A percentile compares a stretch with the other conserved stretches of the same genome.
Conservation (phyloP, 2,888 invertebrate species). For the Ormyrus thymus region DNA sequence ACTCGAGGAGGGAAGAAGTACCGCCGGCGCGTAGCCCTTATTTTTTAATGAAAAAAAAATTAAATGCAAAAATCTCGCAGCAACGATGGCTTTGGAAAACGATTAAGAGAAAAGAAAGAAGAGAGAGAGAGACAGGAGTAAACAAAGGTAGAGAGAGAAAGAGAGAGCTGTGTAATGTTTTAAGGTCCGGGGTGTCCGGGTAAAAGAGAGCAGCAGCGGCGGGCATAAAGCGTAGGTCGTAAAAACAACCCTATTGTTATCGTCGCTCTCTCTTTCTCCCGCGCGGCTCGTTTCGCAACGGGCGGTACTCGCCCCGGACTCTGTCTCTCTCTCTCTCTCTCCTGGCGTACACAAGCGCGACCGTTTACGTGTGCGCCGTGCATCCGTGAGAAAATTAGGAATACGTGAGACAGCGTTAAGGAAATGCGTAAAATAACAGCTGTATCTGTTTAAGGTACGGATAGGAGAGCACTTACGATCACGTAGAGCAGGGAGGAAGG, state of each 20-base stretch:
- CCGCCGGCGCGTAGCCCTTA: background rate
- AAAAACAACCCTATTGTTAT: constrained; percentile 72
- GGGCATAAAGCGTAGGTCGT: constrained; percentile 59
- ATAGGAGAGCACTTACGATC: no score
- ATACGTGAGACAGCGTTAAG: no score
- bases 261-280: constrained; percentile 57
- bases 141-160: constrained; percentile 1
- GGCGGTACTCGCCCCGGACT: background rate
- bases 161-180: background rate
- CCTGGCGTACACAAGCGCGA: constrained; percentile 46
- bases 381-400: no score
- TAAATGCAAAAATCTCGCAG: background rate
- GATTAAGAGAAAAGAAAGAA: constrained; percentile 38
- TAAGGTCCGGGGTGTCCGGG: constrained; percentile 14
- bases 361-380: constrained; percentile 58
- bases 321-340: constrained; percentile 13
- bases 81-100: constrained; percentile 43
- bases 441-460: no score
- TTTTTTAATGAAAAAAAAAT: constrained; percentile 32
- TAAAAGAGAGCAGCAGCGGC: constrained; percentile 56
- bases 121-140: constrained; percentile 49
- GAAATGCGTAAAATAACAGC: no score
- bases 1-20: background rate
- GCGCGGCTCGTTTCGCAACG: background rate
- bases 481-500: no score